Evolutionary conservation across 2,888 invertebrate genomes (phyloP).

Genomic region (Ditula angustiorana): DNA sequence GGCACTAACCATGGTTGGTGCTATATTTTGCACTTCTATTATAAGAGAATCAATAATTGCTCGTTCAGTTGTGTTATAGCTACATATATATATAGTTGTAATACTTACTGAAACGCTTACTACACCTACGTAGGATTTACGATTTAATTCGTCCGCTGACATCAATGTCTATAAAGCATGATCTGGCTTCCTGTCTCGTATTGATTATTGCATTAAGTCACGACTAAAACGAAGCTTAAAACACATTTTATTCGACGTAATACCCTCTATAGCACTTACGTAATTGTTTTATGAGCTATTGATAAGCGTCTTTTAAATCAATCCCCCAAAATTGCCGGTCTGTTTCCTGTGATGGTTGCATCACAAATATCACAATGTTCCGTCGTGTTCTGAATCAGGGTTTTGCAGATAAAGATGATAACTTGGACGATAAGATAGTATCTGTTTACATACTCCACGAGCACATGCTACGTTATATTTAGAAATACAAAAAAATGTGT

Average conservation of each 20-base stretch:
- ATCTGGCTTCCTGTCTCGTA: constrained; percentile 32
- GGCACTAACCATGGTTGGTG: background rate
- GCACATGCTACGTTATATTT: constrained; percentile 4
- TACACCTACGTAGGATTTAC: constrained; percentile 8
- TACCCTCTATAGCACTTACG: constrained; percentile 11
- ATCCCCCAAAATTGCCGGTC: constrained; percentile 22
- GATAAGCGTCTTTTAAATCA: constrained; percentile 16
- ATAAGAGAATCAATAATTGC: background rate
- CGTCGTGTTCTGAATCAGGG: constrained; percentile 25
- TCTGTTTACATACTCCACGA: constrained; percentile 32
- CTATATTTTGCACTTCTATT: background rate
- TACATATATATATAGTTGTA: too few relatives aligned
- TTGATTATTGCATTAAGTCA: constrained; percentile 22
- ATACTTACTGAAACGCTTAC: background rate
- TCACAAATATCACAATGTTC: constrained; percentile 41
- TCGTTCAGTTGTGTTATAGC: too few relatives aligned
- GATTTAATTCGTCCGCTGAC: constrained; percentile 5
- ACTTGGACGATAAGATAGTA: constrained; percentile 46
- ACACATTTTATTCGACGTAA: constrained; percentile 8
- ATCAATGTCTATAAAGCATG: constrained; percentile 10
- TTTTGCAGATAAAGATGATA: constrained; percentile 41
- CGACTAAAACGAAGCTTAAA: constrained; percentile 15
- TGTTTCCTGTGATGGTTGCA: constrained; percentile 34
- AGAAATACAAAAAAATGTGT: background rate
- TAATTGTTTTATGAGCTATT: constrained; percentile 12